Conservation (phyloP, 2,888 invertebrate species). For the Latrodectus hesperus region DNA sequence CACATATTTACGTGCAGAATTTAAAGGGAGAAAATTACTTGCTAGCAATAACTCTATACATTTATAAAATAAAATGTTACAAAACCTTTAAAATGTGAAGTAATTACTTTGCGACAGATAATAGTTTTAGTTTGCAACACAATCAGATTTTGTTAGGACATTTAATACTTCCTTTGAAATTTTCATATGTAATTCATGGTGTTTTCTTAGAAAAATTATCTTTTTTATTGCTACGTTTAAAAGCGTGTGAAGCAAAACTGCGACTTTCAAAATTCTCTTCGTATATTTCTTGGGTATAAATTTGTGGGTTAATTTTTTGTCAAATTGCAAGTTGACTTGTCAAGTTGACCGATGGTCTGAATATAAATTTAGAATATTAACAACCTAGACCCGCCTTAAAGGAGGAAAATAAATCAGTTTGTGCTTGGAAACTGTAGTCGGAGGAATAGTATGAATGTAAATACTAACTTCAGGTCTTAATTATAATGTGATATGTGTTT, state of each 20-base stretch:
- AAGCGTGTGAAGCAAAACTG: background rate
- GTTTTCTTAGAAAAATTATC: background rate
- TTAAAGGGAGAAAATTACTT: too few relatives aligned
- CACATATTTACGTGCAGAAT: too few relatives aligned
- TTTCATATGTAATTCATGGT: background rate
- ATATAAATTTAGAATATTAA: constrained; percentile 58
- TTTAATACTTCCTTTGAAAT: too few relatives aligned
- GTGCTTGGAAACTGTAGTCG: constrained; percentile 10
- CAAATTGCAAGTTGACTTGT: constrained; percentile 60
- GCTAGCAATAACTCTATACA: too few relatives aligned
- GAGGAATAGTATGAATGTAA: constrained; percentile 28
- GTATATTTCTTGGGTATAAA: constrained; percentile 18
- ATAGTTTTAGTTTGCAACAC: too few relatives aligned
- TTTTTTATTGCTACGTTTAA: background rate
- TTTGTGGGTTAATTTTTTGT: constrained; percentile 33
- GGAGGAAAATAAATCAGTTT: constrained; percentile 54
- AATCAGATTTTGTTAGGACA: too few relatives aligned
- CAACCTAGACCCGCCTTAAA: constrained; percentile 43
- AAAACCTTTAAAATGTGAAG: too few relatives aligned
- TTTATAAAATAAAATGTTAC: too few relatives aligned
- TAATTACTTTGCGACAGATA: too few relatives aligned
- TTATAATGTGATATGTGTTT: constrained; percentile 22
- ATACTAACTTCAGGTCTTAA: constrained; percentile 45
- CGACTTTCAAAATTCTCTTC: background rate
- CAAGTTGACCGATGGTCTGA: constrained; percentile 58